A percentile compares a stretch with the other conserved stretches of the same genome.
These are phyloP conservation scores for Amyelois transitella DNA, from an alignment of 1,140 invertebrate species.

Conservation along the genomic window DNA sequence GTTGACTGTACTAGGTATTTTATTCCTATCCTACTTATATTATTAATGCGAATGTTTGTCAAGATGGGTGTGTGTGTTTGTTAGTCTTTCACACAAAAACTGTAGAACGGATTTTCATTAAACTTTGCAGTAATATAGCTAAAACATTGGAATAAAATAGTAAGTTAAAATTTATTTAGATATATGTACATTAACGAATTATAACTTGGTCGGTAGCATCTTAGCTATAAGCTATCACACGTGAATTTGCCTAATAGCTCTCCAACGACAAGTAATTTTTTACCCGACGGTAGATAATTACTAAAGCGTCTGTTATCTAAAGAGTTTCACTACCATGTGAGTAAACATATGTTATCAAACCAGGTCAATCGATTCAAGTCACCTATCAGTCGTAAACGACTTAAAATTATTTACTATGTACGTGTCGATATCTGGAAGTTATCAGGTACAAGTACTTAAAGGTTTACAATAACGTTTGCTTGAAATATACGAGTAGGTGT, in stretches of 20 bases:
- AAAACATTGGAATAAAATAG: too few relatives aligned
- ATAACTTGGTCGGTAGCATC: not conserved
- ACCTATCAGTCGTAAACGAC: slow-evolving; percentile 31
- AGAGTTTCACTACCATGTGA: slow-evolving; percentile 39
- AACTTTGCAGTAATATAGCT: too few relatives aligned
- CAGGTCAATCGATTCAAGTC: slow-evolving; percentile 40
- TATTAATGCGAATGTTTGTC: too few relatives aligned
- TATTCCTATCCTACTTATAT: not conserved
- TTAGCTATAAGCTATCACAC: too few relatives aligned
- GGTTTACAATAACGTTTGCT: not conserved
- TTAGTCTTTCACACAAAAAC: too few relatives aligned
- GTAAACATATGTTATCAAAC: slow-evolving; percentile 42
- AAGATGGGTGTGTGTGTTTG: too few relatives aligned
- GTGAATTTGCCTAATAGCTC: not conserved
- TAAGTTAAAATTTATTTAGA: too few relatives aligned
- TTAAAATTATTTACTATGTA: slow-evolving; percentile 18
- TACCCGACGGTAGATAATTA: not conserved
- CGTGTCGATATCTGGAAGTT: not conserved
- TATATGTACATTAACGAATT: too few relatives aligned
- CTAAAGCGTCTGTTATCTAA: slow-evolving; percentile 38
- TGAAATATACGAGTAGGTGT: not conserved
- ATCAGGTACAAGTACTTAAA: not conserved
- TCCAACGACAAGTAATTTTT: not conserved
- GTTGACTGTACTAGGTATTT: not conserved
- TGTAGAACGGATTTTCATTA: too few relatives aligned